phyloP scores from a whole-genome alignment of 2,888 invertebrate species.

The Theodoxus fluviatilis region DNA sequence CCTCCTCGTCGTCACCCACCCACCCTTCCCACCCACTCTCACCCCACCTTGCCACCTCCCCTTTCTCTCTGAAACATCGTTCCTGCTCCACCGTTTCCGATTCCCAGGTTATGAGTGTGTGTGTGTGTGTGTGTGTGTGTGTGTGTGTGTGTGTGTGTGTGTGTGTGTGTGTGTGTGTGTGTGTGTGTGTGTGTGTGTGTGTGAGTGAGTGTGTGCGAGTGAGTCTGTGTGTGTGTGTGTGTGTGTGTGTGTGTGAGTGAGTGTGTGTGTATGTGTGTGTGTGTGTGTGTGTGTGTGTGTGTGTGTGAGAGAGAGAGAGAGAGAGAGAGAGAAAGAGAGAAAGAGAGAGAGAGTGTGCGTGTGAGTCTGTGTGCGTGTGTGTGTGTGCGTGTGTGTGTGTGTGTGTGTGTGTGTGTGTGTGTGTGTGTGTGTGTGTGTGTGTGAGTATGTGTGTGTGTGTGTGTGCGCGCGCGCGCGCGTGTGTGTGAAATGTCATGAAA shows the following conservation, averaged over 20 bases:
- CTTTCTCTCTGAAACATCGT: too few species aligned
- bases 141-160: constrained; percentile 13
- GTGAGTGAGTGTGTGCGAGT: constrained; percentile 20
- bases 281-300: background rate
- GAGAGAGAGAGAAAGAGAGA: constrained; percentile 18
- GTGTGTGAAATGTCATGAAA: background rate
- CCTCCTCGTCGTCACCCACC: too few species aligned
- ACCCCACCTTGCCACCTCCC: too few species aligned
- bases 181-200: constrained; percentile 11
- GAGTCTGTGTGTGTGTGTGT: constrained; percentile 12
- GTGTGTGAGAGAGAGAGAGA: constrained; percentile 4
- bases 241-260: constrained; percentile 11
- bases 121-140: constrained; percentile 6
- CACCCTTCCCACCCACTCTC: too few species aligned
- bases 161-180: constrained; percentile 17
- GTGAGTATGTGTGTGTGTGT: background rate
- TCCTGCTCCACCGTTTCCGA: too few species aligned
- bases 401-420: constrained; percentile 8
- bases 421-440: constrained; percentile 2
- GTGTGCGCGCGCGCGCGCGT: background rate
- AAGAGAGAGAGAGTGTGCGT: background rate
- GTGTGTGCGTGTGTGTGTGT: constrained; percentile 6
- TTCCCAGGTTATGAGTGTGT: too few species aligned
- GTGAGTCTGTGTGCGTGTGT: constrained; percentile 3
- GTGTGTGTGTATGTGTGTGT: constrained; percentile 9